phyloP scores from a whole-genome alignment of 64 coral and sea anemone species.

The Stichodactyla helianthus region DNA sequence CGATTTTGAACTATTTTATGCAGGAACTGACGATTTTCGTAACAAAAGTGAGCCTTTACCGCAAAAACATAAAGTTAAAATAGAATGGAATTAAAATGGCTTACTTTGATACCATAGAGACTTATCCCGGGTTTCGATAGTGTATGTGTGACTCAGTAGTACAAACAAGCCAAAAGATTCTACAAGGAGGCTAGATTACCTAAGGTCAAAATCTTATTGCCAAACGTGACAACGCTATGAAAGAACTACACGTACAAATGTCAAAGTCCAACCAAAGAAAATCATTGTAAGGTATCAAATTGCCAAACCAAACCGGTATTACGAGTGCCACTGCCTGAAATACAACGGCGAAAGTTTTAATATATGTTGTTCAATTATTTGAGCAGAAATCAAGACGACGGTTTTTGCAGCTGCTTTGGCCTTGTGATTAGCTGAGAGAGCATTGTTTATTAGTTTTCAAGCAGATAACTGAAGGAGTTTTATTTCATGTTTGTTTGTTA shows the following conservation, averaged over 20 bases:
- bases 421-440: too few relatives aligned
- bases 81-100: neutral
- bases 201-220: neutral
- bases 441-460: neutral
- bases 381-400: too few relatives aligned
- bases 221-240: neutral
- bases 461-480: neutral
- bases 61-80: neutral
- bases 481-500: neutral
- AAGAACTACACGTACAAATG: neutral
- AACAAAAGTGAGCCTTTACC: neutral
- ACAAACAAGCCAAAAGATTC: too few relatives aligned
- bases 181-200: neutral
- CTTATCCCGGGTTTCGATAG: neutral
- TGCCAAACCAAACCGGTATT: neutral
- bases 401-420: too few relatives aligned
- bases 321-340: neutral
- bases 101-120: neutral
- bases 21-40: neutral
- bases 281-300: neutral
- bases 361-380: too few relatives aligned
- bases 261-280: neutral
- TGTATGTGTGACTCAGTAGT: neutral
- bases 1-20: too few relatives aligned
- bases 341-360: too few relatives aligned